A percentile compares a stretch with the other conserved stretches of the same genome.
These are phyloP conservation scores for Goniozus legneri DNA, from an alignment of 1,140 invertebrate genomes.

Conservation along the genomic window DNA sequence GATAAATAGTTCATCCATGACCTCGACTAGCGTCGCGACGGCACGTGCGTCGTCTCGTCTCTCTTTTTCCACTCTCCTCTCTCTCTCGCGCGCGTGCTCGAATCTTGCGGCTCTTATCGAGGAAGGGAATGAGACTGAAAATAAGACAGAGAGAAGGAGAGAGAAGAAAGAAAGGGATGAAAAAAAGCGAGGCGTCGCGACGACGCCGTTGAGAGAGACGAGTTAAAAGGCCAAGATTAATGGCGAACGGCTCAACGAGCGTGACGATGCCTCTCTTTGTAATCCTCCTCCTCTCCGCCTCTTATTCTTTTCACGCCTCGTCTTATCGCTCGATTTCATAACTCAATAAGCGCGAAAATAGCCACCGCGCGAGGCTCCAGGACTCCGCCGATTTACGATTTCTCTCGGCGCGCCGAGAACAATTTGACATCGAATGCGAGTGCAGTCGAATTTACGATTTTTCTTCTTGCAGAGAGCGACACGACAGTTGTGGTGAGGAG, in stretches of 20 bases:
- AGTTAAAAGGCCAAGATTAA: no score
- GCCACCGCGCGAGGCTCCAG: neutral
- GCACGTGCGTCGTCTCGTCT: slow-evolving; percentile 4
- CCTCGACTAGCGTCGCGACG: slow-evolving; percentile 7
- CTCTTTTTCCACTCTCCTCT: slow-evolving; percentile 10
- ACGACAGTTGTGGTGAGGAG: slow-evolving; percentile 79
- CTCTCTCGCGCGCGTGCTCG: slow-evolving; percentile 9
- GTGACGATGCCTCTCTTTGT: neutral
- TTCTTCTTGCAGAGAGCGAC: slow-evolving; percentile 70
- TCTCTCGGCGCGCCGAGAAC: no score
- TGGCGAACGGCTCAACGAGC: no score
- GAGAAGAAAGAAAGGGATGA: no score
- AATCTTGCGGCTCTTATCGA: no score
- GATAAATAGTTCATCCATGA: slow-evolving; percentile 5
- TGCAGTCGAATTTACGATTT: no score
- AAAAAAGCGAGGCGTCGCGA: no score
- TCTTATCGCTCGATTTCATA: neutral
- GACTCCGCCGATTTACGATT: neutral
- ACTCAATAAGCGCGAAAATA: neutral
- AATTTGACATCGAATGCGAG: no score
- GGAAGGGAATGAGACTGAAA: no score
- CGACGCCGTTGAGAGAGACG: no score
- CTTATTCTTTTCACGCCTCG: neutral
- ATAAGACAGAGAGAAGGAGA: no score
- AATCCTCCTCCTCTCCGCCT: neutral